Conservation (phyloP, 2,113 vertebrate species). For the Centropus bengalensis region DNA sequence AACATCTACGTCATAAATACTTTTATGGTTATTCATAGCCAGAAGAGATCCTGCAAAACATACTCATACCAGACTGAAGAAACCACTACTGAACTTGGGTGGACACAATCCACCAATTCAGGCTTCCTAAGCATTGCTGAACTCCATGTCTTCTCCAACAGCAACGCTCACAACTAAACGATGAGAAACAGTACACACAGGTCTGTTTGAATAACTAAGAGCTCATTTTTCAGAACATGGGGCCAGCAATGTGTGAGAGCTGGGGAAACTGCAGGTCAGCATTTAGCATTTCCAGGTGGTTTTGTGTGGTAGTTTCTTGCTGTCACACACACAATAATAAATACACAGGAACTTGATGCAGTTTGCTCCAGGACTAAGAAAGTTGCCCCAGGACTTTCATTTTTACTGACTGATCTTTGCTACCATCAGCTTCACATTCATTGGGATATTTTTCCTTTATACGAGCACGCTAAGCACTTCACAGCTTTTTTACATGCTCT, state of each 20-base stretch:
- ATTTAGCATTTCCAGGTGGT: background rate
- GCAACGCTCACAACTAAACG: background rate
- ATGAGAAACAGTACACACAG: background rate
- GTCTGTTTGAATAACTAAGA: background rate
- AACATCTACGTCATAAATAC: background rate
- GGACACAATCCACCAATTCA: background rate
- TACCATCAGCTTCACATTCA: background rate
- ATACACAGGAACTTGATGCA: background rate
- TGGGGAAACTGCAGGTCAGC: background rate
- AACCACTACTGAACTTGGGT: background rate
- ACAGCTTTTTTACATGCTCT: background rate
- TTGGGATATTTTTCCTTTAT: background rate
- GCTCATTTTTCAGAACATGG: background rate
- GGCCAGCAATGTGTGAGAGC: background rate
- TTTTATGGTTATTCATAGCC: background rate
- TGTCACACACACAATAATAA: rapidly evolving
- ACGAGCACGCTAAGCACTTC: background rate
- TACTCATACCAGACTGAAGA: background rate
- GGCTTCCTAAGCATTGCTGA: background rate
- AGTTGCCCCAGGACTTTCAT: background rate
- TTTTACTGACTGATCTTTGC: background rate
- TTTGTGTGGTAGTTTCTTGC: background rate
- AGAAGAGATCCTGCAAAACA: background rate
- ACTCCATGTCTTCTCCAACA: background rate
- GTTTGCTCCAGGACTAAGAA: background rate